Evolutionary conservation across 2,888 invertebrate species (phyloP), one percentile per base, ranked within the genome.

Genomic region (Celastrina argiolus): DNA sequence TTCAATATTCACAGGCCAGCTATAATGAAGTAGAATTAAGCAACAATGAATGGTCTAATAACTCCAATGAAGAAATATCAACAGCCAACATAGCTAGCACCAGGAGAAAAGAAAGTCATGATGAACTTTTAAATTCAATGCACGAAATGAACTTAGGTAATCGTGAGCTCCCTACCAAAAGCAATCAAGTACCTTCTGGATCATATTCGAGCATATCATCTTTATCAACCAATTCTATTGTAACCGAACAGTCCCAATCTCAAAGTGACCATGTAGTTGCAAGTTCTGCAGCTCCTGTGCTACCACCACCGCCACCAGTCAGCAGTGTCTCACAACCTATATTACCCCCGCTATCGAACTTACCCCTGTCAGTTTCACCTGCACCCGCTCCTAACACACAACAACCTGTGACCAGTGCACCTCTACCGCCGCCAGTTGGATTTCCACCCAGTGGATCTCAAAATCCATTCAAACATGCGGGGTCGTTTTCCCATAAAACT

Each of bases 401-500:
- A 36, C 68, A 66, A 64, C 41, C 63, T n/a, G 31, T n/a, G 12
- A 31, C 58, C 14, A 26, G 41, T 58, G 41, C 67, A 31, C 41
- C 68, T 31, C 66, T 68, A 22, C 73, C 71, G 16, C 73, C 73
- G 36, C 71, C 73, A 26, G 67, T 72, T 6, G 72, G 69, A 34
- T 73, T 75, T 65, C 61, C 71, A 22, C 63, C 72, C 64, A 65
- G 70, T 28, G 63, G 69, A 31, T 80, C 79, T 51, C 82, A 81
- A 65, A 91, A 91, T 74, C 91, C 92, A 4, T 91, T 88, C 66
- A 91, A 91, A 76, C 81, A 84, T 76, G 78, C 85, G n/a, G 87
- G 85, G 12, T 79, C 85, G 26, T 83, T 92, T 70, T 90, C 92
- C 6, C 92, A 92, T 74, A 92, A 90, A 74, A 79, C 79, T 39